Conservation (phyloP, 2,113 vertebrate species). For the Clinocottus analis region DNA sequence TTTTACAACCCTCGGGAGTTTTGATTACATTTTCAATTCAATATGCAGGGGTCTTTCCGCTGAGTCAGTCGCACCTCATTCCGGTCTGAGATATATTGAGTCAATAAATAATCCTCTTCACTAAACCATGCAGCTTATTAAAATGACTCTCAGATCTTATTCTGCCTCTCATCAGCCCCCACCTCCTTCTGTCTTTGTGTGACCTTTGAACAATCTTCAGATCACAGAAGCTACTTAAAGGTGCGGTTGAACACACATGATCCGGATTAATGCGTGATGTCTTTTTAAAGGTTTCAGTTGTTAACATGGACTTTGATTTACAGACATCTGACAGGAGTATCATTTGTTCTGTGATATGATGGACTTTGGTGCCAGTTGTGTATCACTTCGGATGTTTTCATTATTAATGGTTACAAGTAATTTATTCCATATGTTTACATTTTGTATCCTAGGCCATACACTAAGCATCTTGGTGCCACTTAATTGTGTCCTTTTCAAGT, state of each 20-base stretch:
- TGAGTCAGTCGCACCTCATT: constrained; percentile 13
- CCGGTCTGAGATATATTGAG: constrained; percentile 18
- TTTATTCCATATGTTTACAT: constrained; percentile 6
- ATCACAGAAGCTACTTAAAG: constrained; percentile 43
- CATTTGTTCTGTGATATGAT: not conserved
- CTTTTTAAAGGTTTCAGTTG: constrained; percentile 13
- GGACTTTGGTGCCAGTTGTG: not conserved
- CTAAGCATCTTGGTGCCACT: not conserved
- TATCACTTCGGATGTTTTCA: not conserved
- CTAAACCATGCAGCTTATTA: constrained; percentile 20
- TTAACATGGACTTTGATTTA: constrained; percentile 25
- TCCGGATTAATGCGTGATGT: constrained; percentile 15
- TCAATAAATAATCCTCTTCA: constrained; percentile 30
- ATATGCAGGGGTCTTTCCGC: constrained; percentile 14
- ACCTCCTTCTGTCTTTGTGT: not conserved
- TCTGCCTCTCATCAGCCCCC: constrained; percentile 43
- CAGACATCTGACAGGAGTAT: not conserved
- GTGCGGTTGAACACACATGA: constrained; percentile 27
- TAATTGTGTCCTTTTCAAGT: not conserved
- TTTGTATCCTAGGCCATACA: not conserved
- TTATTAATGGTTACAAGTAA: constrained; percentile 11
- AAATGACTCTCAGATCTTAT: constrained; percentile 32
- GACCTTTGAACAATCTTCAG: constrained; percentile 4
- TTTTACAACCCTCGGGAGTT: not conserved
- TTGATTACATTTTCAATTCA: constrained; percentile 14